These are phyloP conservation scores for Hydractinia symbiolongicarpus DNA, from an alignment of 30 jellyfish, hydroid and myxozoan genomes.

Conservation along the genomic window DNA sequence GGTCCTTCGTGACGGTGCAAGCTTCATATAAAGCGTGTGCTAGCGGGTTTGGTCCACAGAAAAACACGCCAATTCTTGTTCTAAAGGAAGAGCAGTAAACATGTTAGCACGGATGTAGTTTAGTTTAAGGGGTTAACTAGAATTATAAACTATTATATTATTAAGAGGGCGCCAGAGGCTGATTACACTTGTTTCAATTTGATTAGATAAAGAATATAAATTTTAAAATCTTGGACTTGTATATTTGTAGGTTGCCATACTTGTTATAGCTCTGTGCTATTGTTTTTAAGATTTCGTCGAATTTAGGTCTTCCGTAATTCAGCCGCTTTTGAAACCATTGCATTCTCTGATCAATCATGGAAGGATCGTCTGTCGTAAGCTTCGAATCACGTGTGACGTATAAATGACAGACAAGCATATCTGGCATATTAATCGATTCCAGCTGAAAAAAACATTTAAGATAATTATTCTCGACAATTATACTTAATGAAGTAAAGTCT, in stretches of 20 bases:
- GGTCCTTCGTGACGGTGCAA: constrained; percentile 31
- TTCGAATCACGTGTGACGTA: constrained; percentile 31
- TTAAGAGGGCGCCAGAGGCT: not conserved
- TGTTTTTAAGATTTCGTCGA: constrained; percentile 38
- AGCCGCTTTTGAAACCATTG: constrained; percentile 41
- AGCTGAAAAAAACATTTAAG: not conserved
- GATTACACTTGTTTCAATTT: too few relatives aligned
- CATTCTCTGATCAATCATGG: constrained; percentile 22
- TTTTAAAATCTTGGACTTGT: too few relatives aligned
- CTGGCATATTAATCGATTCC: constrained; percentile 9
- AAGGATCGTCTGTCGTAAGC: constrained; percentile 24
- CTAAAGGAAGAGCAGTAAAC: constrained; percentile 21
- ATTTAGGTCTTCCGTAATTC: constrained; percentile 68
- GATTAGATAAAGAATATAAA: too few relatives aligned
- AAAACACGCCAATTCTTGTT: constrained; percentile 73
- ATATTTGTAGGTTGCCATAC: too few relatives aligned
- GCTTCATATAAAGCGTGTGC: constrained; percentile 46
- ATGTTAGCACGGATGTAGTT: not conserved
- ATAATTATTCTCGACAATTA: too few relatives aligned
- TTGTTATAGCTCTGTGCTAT: too few relatives aligned
- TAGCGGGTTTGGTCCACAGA: constrained; percentile 76
- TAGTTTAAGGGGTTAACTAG: too few relatives aligned
- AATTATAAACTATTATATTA: too few relatives aligned
- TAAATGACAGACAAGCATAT: constrained; percentile 29
- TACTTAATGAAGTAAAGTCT: too few relatives aligned